Conservation (phyloP, 30 jellyfish, hydroid and myxozoan species). For the Aurelia coerulea region DNA sequence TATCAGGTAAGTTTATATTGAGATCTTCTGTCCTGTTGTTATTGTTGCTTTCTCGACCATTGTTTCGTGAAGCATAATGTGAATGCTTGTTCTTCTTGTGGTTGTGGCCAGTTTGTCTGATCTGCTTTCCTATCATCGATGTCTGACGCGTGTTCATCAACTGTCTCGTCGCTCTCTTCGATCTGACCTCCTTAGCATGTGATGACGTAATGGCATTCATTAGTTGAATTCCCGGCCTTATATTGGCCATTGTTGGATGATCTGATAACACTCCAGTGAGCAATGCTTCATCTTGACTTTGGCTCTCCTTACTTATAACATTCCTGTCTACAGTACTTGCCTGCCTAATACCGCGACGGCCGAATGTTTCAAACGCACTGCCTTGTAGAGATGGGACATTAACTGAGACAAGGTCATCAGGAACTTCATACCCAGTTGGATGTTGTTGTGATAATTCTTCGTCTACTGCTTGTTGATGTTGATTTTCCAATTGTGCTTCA, state of each 20-base stretch:
- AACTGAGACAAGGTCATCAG: too few relatives aligned
- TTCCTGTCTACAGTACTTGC: background rate
- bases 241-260: slow-evolving; percentile 53
- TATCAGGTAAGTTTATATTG: slow-evolving; percentile 41
- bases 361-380: too few relatives aligned
- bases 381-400: too few relatives aligned
- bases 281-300: background rate
- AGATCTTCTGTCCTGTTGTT: slow-evolving; percentile 4
- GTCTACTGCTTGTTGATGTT: too few relatives aligned
- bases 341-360: background rate
- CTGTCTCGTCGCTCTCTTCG: background rate
- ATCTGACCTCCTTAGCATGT: background rate
- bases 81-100: background rate
- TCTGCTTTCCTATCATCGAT: background rate
- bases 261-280: slow-evolving; percentile 15
- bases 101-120: background rate
- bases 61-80: background rate
- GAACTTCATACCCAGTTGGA: too few relatives aligned
- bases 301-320: background rate
- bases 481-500: too few relatives aligned
- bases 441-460: too few relatives aligned
- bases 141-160: background rate
- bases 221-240: background rate
- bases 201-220: background rate
- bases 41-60: background rate